A percentile compares a stretch with the other conserved stretches of the same genome.
phyloP scores from a whole-genome alignment of 2,113 vertebrate species.

The Crotalus helleri region DNA sequence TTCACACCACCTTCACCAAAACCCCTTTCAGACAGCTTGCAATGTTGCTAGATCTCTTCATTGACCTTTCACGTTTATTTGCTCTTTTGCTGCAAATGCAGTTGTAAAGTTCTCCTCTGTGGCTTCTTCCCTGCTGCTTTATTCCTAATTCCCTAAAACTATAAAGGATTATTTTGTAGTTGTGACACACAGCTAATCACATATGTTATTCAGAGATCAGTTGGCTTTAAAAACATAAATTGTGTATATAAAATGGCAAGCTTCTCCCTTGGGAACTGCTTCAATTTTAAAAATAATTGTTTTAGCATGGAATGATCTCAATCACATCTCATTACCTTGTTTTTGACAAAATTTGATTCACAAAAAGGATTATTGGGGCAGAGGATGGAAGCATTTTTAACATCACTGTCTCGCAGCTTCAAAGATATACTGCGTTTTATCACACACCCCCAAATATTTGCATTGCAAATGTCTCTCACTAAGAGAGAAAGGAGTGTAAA shows the following conservation, averaged over 20 bases:
- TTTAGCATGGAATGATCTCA: not conserved
- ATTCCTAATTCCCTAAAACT: not conserved
- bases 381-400: not conserved
- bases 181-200: not conserved
- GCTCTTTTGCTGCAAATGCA: constrained; percentile 1
- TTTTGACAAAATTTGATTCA: not conserved
- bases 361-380: not conserved
- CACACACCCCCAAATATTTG: not conserved
- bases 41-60: not conserved
- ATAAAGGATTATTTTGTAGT: not conserved
- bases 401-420: not conserved
- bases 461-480: not conserved
- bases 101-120: not conserved
- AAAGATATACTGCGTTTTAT: not conserved
- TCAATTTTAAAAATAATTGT: constrained; percentile 8
- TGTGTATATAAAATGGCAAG: not conserved
- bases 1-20: not conserved
- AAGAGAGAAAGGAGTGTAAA: not conserved
- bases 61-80: not conserved
- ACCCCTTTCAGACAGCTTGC: not conserved
- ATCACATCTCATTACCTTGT: not conserved
- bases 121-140: not conserved
- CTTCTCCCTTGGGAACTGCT: not conserved
- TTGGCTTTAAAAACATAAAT: not conserved
- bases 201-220: not conserved